phyloP scores from a whole-genome alignment of 2,113 vertebrate genomes.

The Anhinga anhinga region DNA sequence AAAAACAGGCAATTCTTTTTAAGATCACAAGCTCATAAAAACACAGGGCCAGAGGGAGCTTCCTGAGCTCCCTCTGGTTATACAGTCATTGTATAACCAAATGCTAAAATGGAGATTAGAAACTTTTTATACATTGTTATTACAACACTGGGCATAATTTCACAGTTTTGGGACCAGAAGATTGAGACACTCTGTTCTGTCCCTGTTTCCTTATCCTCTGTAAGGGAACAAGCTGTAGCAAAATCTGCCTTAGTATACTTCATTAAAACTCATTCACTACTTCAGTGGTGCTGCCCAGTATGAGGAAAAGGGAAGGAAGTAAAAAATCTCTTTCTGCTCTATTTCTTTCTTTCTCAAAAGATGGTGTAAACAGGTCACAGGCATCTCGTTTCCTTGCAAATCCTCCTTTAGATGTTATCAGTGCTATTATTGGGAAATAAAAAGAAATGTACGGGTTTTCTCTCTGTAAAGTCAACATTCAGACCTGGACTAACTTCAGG shows the following conservation, averaged over 20 bases:
- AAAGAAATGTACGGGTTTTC: not conserved
- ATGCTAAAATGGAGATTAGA: not conserved
- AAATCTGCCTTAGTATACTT: not conserved
- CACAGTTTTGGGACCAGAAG: not conserved
- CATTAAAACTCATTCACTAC: not conserved
- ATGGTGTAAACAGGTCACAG: not conserved
- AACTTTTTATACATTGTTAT: not conserved
- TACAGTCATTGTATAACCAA: not conserved
- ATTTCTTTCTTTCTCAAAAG: not conserved
- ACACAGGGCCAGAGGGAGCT: not conserved
- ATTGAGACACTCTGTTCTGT: not conserved
- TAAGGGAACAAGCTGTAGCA: not conserved
- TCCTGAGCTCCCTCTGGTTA: not conserved
- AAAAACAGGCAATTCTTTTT: not conserved
- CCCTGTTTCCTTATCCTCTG: not conserved
- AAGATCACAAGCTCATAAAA: not conserved
- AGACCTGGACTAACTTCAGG: not conserved
- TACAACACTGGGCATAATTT: not conserved
- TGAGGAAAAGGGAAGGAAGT: not conserved
- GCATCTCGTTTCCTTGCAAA: not conserved
- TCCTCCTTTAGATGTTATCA: not conserved
- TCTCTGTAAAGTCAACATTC: not conserved
- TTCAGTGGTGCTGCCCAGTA: not conserved
- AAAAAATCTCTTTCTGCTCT: not conserved
- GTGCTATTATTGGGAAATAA: not conserved